A percentile compares a stretch with the other conserved stretches of the same genome.
Evolutionary conservation across 2,888 invertebrate species (phyloP).

Genomic region (Trissonchulus sp.): DNA sequence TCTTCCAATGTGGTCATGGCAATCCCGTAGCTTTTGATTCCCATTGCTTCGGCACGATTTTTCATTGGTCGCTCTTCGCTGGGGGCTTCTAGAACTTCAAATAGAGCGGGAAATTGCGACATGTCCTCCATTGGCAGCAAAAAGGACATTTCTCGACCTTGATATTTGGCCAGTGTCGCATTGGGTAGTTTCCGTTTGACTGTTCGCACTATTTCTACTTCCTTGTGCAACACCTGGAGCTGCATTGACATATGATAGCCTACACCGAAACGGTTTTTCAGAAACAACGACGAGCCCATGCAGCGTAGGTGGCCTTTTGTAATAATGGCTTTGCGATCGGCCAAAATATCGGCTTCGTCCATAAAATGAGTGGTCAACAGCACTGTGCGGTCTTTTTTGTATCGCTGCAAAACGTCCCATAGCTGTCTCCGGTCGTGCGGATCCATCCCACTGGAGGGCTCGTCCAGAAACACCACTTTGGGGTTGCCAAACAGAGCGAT

Average conservation of each 20-base stretch:
- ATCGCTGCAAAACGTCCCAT: slow-evolving; percentile 73
- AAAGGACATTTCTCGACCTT: not conserved
- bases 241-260: slow-evolving; percentile 70
- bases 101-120: not conserved
- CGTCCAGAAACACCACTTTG: slow-evolving; percentile 76
- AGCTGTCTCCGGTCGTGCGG: slow-evolving; percentile 73
- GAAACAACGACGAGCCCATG: slow-evolving; percentile 74
- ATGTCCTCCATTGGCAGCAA: not conserved
- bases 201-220: not conserved
- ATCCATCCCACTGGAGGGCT: slow-evolving; percentile 76
- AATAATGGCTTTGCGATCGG: slow-evolving; percentile 79
- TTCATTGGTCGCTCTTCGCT: not conserved
- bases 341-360: slow-evolving; percentile 81
- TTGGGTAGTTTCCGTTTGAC: not conserved
- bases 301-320: slow-evolving; percentile 73
- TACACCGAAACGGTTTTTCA: slow-evolving; percentile 79
- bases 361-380: slow-evolving; percentile 78
- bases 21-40: slow-evolving; percentile 74
- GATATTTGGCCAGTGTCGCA: not conserved
- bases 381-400: slow-evolving; percentile 62
- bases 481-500: slow-evolving; percentile 80
- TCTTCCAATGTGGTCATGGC: slow-evolving; percentile 83
- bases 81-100: not conserved
- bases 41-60: slow-evolving; percentile 53
- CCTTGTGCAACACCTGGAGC: not conserved